Evolutionary conservation across 2,888 invertebrate genomes (phyloP), one percentile per base, ranked within the genome.

Genomic region (Drosophila kambysellisi): DNA sequence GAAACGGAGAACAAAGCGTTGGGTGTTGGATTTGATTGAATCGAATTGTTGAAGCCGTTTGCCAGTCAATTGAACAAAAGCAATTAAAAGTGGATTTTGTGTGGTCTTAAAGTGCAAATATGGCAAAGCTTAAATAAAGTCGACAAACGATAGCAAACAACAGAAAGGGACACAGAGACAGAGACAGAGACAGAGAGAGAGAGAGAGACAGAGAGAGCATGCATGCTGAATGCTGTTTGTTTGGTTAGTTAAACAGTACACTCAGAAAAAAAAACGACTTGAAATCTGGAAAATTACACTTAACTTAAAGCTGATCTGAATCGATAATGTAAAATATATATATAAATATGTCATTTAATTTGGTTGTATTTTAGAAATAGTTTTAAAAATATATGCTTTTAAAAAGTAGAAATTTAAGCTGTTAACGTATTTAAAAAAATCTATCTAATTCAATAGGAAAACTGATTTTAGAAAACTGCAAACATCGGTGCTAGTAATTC

Each of bases 41-140:
- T 73, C 75, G 74, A 70, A 68, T 60, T 59, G 54, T 50, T 64
- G 58, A 32, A 68, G 57, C 50, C 43, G 35, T 64, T 89, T 77
- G 79, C 82, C 90, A 89, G 87, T 88, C 91, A 91, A 89, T 86
- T 90, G 90, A 86, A 91, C 88, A 92, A 90, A 92, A 91, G 90
- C 89, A 92, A 91, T 92, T 92, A 91, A 92, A 91, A 91, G 84
- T 83, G 89, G 88, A 92, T 92, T 91, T 90, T 41, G 66, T 82
- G 78, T 53, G 78, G 83, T 81, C 84, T 89, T 84, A 74, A 87
- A 89, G 82, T 77, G 74, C 80, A 89, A 89, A 82, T 87, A 88
- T 83, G 71, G 53, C 57, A 72, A 70, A 80, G 80, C 86, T 86
- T 88, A 88, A 89, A 89, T 71, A 83, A 84, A 83, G 82, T 74